phyloP scores from a whole-genome alignment of 2,113 vertebrate genomes.

The Cyprinodon brontotheroides region DNA sequence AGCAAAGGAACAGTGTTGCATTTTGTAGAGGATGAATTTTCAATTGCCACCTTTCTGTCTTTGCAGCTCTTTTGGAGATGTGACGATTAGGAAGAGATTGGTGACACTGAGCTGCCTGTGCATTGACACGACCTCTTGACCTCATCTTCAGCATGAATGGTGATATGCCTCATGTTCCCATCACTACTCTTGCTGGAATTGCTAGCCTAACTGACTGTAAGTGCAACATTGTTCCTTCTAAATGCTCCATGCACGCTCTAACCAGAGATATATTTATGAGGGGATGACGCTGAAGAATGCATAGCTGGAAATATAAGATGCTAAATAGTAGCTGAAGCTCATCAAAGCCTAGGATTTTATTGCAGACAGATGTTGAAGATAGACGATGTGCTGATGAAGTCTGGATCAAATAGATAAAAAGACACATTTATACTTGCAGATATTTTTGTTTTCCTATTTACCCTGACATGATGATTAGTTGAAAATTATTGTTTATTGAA shows the following conservation, averaged over 20 bases:
- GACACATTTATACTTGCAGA: neutral
- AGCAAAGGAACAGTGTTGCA: neutral
- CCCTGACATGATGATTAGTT: neutral
- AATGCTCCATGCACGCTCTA: slow-evolving; percentile 13
- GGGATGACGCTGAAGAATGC: slow-evolving; percentile 6
- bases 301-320: neutral
- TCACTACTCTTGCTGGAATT: slow-evolving; percentile 99
- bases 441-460: neutral
- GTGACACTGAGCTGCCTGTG: slow-evolving; percentile 90
- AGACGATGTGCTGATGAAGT: neutral
- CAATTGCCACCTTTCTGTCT: slow-evolving; percentile 22
- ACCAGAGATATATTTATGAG: slow-evolving; percentile 11
- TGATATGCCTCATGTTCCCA: slow-evolving; percentile 99
- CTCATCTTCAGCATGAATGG: slow-evolving; percentile 99
- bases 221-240: slow-evolving; percentile 69
- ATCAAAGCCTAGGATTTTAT: slow-evolving; percentile 9
- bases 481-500: neutral
- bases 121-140: slow-evolving; percentile 86
- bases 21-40: slow-evolving; percentile 8
- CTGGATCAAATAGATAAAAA: neutral
- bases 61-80: slow-evolving; percentile 86
- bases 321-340: slow-evolving; percentile 5
- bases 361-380: neutral
- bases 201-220: slow-evolving; percentile 99
- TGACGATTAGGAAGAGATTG: slow-evolving; percentile 90